These are phyloP conservation scores for Coracopsis vasa DNA, from an alignment of 2,113 vertebrate species.

Conservation along the genomic window DNA sequence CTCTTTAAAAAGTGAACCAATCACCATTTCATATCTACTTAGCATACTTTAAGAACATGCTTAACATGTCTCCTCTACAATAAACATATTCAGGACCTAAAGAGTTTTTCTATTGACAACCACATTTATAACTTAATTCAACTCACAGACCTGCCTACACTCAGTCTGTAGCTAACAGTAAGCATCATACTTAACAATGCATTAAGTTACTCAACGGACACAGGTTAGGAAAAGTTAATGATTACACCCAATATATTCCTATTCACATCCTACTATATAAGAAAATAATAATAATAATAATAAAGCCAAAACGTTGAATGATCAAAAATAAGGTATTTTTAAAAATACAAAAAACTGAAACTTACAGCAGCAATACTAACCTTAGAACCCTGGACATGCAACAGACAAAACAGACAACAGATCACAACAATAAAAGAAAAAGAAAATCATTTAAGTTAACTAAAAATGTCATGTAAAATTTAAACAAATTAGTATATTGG, in stretches of 20 bases:
- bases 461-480: constrained; percentile 77
- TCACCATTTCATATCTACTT: neutral
- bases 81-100: neutral
- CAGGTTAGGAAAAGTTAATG: neutral
- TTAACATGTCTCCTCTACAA: neutral
- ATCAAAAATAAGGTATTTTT: constrained; percentile 71
- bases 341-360: constrained; percentile 80
- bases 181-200: neutral
- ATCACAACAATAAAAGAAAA: constrained; percentile 83
- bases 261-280: neutral
- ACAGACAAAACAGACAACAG: constrained; percentile 86
- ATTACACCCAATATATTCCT: neutral
- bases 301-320: constrained; percentile 56
- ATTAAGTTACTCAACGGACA: neutral
- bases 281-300: constrained; percentile 46
- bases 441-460: constrained; percentile 86
- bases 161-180: neutral
- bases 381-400: constrained; percentile 97
- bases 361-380: constrained; percentile 95
- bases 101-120: neutral
- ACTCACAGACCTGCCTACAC: neutral
- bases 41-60: neutral
- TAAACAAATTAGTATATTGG: constrained; percentile 70
- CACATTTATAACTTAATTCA: neutral
- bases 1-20: neutral